A percentile compares a stretch with the other conserved stretches of the same genome.
phyloP scores from a whole-genome alignment of 1,140 invertebrate species.

The Listronotus oregonensis region DNA sequence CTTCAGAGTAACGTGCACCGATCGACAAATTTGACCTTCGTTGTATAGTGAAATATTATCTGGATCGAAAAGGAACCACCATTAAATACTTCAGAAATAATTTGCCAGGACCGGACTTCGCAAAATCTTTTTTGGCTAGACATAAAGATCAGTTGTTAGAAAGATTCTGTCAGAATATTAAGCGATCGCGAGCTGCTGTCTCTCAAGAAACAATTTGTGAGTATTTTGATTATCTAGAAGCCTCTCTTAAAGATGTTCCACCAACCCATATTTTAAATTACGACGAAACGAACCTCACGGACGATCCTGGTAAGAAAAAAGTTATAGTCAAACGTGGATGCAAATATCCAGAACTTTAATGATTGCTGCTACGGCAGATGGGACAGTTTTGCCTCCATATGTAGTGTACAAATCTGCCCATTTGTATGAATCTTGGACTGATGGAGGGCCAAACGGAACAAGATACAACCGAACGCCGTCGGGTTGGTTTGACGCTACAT shows the following conservation, averaged over 20 bases:
- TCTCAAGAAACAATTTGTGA: neutral
- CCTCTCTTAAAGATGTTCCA: neutral
- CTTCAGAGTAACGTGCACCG: no score
- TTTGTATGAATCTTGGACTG: constrained; percentile 44
- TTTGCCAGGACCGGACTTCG: no score
- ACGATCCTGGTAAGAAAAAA: neutral
- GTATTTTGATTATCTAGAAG: neutral
- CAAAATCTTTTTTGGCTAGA: neutral
- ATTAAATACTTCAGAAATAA: no score
- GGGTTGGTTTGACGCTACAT: neutral
- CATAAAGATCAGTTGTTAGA: neutral
- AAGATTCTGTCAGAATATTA: neutral
- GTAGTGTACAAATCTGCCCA: constrained; percentile 46
- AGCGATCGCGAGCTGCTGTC: neutral
- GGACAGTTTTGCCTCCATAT: constrained; percentile 43
- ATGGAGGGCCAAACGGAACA: neutral
- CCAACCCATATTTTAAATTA: neutral
- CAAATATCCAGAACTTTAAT: constrained; percentile 2
- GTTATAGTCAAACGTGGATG: neutral
- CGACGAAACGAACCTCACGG: no score
- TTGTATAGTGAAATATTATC: no score
- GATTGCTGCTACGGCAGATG: constrained; percentile 38
- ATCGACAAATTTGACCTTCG: no score
- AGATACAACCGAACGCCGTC: neutral
- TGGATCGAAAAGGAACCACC: no score